phyloP scores from a whole-genome alignment of 2,888 invertebrate genomes.

The Ryuthela nishihirai region DNA sequence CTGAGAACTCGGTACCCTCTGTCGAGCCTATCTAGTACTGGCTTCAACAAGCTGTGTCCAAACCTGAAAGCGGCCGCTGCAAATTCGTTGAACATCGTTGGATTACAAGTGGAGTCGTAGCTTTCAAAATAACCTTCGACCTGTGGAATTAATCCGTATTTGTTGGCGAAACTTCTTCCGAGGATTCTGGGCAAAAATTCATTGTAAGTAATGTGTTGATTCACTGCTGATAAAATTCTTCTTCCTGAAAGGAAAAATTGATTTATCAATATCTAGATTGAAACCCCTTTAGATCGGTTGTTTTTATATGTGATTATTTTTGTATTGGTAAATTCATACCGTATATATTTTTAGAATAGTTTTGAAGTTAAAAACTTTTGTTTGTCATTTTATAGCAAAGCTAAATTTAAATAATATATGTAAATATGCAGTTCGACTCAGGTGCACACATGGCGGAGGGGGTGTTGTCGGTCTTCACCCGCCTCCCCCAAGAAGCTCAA shows the following conservation, averaged over 20 bases:
- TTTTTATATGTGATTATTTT: no score
- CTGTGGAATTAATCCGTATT: constrained; percentile 78
- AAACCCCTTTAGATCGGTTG: no score
- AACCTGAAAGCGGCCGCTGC: constrained; percentile 87
- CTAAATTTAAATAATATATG: no score
- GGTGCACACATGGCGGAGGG: no score
- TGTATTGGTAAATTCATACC: no score
- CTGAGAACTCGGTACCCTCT: constrained; percentile 59
- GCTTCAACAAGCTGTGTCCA: constrained; percentile 81
- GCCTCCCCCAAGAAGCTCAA: no score
- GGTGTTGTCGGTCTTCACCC: no score
- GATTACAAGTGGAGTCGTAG: constrained; percentile 75
- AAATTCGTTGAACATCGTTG: constrained; percentile 84
- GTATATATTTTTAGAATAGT: no score
- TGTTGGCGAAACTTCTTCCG: constrained; percentile 82
- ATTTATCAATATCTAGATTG: no score
- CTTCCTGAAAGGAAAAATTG: constrained; percentile 17
- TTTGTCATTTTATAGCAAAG: no score
- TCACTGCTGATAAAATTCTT: constrained; percentile 41
- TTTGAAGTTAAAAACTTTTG: no score
- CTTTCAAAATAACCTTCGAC: constrained; percentile 76
- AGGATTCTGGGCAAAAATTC: constrained; percentile 78
- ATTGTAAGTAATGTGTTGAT: constrained; percentile 43
- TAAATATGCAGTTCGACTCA: no score
- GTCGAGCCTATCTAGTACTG: constrained; percentile 78